Conservation (phyloP, 2,113 vertebrate species). For the Marmota monax region DNA sequence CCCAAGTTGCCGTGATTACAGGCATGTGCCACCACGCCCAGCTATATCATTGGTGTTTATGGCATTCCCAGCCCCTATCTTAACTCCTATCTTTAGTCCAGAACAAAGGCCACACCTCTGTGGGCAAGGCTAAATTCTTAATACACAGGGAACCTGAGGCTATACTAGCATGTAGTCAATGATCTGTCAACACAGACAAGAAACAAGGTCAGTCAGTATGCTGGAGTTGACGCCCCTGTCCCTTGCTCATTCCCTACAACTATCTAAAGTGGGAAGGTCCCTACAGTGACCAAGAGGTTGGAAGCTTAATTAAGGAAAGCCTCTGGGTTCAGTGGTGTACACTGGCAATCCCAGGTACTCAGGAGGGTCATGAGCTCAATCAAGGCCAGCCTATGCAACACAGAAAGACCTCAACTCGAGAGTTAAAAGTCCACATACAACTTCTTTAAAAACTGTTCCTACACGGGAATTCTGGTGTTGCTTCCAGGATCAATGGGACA, state of each 20-base stretch:
- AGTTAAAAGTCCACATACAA: not conserved
- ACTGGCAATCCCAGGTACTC: not conserved
- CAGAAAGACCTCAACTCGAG: not conserved
- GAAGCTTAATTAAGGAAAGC: not conserved
- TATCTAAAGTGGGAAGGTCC: not conserved
- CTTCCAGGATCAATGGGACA: not conserved
- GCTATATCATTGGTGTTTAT: not conserved
- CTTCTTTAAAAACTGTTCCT: not conserved
- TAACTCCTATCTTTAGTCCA: not conserved
- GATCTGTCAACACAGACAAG: not conserved
- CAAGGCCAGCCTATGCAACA: not conserved
- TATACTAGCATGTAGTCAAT: not conserved
- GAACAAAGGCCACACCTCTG: not conserved
- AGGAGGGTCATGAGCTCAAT: not conserved
- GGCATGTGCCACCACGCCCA: too few species aligned
- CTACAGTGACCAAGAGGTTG: not conserved
- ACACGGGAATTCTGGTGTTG: not conserved
- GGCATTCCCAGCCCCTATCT: not conserved
- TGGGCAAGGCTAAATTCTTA: not conserved
- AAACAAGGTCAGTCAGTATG: not conserved
- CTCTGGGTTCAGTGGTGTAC: too few species aligned
- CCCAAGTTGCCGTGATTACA: too few species aligned
- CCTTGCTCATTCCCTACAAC: not conserved
- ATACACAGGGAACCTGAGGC: not conserved
- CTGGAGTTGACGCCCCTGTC: not conserved